phyloP scores from a whole-genome alignment of 2,113 vertebrate species.

The Polypterus senegalus region DNA sequence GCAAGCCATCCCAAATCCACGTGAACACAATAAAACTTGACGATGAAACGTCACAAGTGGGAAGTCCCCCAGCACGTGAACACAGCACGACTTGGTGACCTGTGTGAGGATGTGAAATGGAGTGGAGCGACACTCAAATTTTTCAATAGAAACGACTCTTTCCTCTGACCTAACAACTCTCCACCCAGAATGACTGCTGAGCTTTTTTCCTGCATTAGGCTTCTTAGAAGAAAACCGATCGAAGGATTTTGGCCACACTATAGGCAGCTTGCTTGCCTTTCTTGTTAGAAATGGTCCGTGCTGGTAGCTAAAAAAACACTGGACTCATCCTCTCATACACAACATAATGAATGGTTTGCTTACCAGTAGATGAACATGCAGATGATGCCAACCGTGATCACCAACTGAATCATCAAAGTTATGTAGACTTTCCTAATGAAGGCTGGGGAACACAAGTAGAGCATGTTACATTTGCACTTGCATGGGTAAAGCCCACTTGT shows the following conservation, averaged over 20 bases:
- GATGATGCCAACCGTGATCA: conserved; percentile 51
- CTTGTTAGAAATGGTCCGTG: background rate
- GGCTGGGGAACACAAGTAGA: conserved; percentile 33
- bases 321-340: background rate
- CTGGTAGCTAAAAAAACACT: no score
- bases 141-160: no score
- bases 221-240: background rate
- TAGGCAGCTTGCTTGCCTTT: background rate
- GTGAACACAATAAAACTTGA: no score
- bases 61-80: no score
- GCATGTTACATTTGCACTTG: background rate
- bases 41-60: no score
- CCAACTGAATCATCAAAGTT: conserved; percentile 53
- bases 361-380: conserved; percentile 65
- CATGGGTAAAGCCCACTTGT: background rate
- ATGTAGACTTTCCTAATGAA: conserved; percentile 66
- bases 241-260: background rate
- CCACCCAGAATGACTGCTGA: background rate
- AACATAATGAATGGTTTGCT: conserved; percentile 22
- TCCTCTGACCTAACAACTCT: background rate
- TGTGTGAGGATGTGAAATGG: no score
- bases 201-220: background rate
- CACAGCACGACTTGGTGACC: no score
- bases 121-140: no score
- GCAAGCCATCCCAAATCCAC: no score